Evolutionary conservation across 2,113 vertebrate species (phyloP), one percentile per base, ranked within the genome.

Genomic region (Melanotaenia duboulayi): DNA sequence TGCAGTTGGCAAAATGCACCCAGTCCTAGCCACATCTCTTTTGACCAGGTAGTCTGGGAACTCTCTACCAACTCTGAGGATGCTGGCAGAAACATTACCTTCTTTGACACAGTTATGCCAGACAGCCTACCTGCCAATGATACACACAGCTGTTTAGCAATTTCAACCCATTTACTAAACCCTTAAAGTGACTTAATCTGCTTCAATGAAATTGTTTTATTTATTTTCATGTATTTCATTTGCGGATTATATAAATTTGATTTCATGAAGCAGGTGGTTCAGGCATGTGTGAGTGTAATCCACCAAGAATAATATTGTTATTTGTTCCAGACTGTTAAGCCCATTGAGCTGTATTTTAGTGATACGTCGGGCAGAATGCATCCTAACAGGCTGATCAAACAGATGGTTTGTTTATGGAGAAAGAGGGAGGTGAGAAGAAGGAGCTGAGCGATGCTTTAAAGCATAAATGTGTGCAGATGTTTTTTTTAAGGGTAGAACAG

Each of bases 251-350:
- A 69, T 52, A 60, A 63, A 82, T 85, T 81, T 59, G 76, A 81
- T 82, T 84, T 80, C 49, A 69, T 22, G 11, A 86, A 83, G 73
- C 81, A 87, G 87, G 80, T 91, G 85, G 74, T 68, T 72, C 67
- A 55, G 49, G 28, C 84, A 84, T 66, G 78, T 61, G 49, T 75
- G 80, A 78, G 49, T 80, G 77, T 87, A 86, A 90, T 89, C 85
- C 86, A 90, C 73, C 84, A 74, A 74, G 67, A 83, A 86, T 87
- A 83, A 79, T 78, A 54, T 59, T 71, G 80, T 85, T 89, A 84
- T 87, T 85, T 83, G 85, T 86, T 87, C 81, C 80, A 87, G 65
- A 65, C 78, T 66, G 80, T 86, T 88, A 75, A 89, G 2, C 83
- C 78, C 74, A 79, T 68, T 79, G 85, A 88, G 80, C 82, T 79